phyloP scores from a whole-genome alignment of 2,113 vertebrate species.

The Clarias gariepinus region DNA sequence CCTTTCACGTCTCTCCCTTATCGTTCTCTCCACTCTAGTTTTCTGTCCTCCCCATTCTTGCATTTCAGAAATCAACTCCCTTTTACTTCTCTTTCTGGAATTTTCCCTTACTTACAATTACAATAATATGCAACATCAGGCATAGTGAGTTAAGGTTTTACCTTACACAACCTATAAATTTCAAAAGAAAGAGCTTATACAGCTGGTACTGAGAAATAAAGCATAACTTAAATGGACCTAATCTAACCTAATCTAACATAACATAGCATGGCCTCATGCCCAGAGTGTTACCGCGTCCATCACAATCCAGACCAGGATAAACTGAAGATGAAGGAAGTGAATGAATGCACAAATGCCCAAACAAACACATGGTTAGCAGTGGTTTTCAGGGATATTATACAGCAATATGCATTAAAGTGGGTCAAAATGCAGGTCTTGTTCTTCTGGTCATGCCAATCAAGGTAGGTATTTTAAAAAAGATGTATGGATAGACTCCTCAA shows the following conservation, averaged over 20 bases:
- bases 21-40: slow-evolving; percentile 40
- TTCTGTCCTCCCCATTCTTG: slow-evolving; percentile 43
- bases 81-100: slow-evolving; percentile 42
- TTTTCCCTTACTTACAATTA: slow-evolving; percentile 72
- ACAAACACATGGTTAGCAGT: slow-evolving; percentile 50
- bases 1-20: slow-evolving; percentile 14
- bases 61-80: slow-evolving; percentile 16
- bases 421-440: slow-evolving; percentile 35
- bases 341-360: neutral
- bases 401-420: slow-evolving; percentile 60
- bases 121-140: slow-evolving; percentile 82
- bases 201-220: slow-evolving; percentile 17
- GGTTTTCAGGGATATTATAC: slow-evolving; percentile 58
- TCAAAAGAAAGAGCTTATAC: slow-evolving; percentile 70
- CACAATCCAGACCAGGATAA: neutral
- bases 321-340: neutral
- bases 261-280: neutral
- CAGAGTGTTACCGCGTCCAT: neutral
- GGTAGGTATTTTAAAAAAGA: neutral
- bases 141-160: slow-evolving; percentile 75
- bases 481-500: neutral
- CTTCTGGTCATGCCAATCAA: neutral
- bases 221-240: neutral
- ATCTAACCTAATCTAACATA: neutral
- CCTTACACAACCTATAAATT: slow-evolving; percentile 78